Evolutionary conservation across 1,140 invertebrate genomes (phyloP), one percentile per base, ranked within the genome.

Genomic region (Homarus americanus): DNA sequence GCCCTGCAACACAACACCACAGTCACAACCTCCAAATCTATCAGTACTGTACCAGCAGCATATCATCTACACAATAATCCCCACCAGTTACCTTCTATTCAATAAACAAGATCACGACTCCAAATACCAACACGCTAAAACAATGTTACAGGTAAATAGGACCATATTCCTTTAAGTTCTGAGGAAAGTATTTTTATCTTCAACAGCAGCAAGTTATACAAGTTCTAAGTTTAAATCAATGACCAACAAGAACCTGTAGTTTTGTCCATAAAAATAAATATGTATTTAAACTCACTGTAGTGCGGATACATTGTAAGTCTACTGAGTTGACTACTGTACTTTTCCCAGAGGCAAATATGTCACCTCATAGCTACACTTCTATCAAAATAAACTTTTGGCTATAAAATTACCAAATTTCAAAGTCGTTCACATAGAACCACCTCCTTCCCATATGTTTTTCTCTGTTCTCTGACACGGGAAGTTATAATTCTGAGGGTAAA

Each of bases 1-100:
- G 88, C 88, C 88, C 88, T 90, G 88, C 88, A 90, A 90, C 88
- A 90, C 88, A 90, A 90, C 88, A 90, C 88, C 88, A 90, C 69
- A 90, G 80, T 90, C 88, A 90, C 88, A 90, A 84, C 88, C 73
- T 38, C 80, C 69, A 58, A 28, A 78, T 58, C 66, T 34, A 76
- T 49, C 69, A 49, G 2, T 69, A 90, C 40, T 69, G 2, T 69
- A 90, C 40, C 72, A 75, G 34, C 73, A 76, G n/a, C 66, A 41
- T 24, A 53, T 53, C 63, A 72, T 75, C 41, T 58, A 73, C 49
- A 36, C 41, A 78, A 34, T 73, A 66, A 82, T 63, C 49, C 49
- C 9, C 73, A 40, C 38, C 58, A 28, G 24, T 63, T 20, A 28
- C 24, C 32, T 34, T 24, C 34, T 82, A 58, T 34, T 49, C 34